Conservation (phyloP, 2,797 vertebrate genomes). For the Leptoclinus maculatus region DNA sequence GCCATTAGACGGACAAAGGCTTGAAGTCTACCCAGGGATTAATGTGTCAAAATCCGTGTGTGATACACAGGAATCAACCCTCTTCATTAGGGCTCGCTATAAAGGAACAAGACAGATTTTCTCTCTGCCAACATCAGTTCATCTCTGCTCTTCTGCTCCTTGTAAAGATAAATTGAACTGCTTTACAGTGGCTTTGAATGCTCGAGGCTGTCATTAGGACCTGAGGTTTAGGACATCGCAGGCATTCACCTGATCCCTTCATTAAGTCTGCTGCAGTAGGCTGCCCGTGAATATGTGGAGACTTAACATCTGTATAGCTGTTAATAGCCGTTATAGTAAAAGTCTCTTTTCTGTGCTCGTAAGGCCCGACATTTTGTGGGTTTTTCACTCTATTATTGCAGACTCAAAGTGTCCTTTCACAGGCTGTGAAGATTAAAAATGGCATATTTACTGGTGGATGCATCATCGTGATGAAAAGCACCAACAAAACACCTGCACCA, state of each 20-base stretch:
- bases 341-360: background rate
- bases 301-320: background rate
- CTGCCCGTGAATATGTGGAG: background rate
- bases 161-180: conserved; percentile 17
- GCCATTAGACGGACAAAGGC: conserved; percentile 83
- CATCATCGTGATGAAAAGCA: conserved; percentile 30
- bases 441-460: background rate
- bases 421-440: background rate
- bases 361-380: background rate
- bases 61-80: conserved; percentile 54
- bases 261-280: background rate
- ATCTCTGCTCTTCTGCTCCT: conserved; percentile 10
- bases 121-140: conserved; percentile 5
- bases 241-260: conserved; percentile 14
- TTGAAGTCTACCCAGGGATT: conserved; percentile 74
- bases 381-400: background rate
- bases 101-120: conserved; percentile 23
- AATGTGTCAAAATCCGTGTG: conserved; percentile 72
- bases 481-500: conserved; percentile 63
- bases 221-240: background rate
- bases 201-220: conserved; percentile 1
- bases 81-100: conserved; percentile 70
- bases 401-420: background rate
- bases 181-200: background rate
- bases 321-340: background rate